Evolutionary conservation across 2,797 vertebrate species (phyloP), one percentile per base, ranked within the genome.

Genomic region (Decapterus maruadsi): DNA sequence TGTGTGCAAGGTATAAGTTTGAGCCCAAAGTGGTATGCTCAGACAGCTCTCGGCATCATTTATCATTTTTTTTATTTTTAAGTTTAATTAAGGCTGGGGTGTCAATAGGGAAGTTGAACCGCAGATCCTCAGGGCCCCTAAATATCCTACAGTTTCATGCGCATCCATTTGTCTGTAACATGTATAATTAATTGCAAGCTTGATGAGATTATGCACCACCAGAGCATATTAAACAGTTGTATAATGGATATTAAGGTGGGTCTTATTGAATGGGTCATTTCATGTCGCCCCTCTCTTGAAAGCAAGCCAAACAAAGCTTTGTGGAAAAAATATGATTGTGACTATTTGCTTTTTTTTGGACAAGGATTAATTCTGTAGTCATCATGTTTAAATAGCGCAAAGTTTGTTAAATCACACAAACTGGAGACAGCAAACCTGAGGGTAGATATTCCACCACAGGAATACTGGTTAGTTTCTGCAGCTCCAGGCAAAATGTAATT

Each of bases 131-230:
- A 56, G 6, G 51, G 17, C 13, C n/a, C 19, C 29, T 3, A 16
- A 48, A 75, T 60, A 16, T 14, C 6, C 17, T 16, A 43, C 14
- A 11, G n/a, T 54, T 67, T 73, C 6, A 64, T 64, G 55, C 69
- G 53, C 56, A 12, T 46, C 12, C 51, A 50, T 51, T 77, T 71
- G 13, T 67, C 8, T 48, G 36, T 55, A 50, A 40, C 46, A 76
- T 43, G 26, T 78, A 12, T 31, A 67, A 67, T 71, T 50, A 61
- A 63, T 34, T 73, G 26, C 3, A 64, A 48, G 71, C 82, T 48
- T 31, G 13, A 13, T 45, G 1, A 16, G 38, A 85, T 69, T 64
- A 36, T 54, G 40, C 2, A n/a, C 12, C 46, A 71, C 38, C 29
- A 68, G 62, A 71, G n/a, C 26, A 56, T 9, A 60, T 53, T 62